Percentiles rank a stretch among this genome's conserved stretches.
These are phyloP conservation scores for Hybos culiciformis DNA, from an alignment of 2,888 invertebrate genomes.

Conservation along the genomic window DNA sequence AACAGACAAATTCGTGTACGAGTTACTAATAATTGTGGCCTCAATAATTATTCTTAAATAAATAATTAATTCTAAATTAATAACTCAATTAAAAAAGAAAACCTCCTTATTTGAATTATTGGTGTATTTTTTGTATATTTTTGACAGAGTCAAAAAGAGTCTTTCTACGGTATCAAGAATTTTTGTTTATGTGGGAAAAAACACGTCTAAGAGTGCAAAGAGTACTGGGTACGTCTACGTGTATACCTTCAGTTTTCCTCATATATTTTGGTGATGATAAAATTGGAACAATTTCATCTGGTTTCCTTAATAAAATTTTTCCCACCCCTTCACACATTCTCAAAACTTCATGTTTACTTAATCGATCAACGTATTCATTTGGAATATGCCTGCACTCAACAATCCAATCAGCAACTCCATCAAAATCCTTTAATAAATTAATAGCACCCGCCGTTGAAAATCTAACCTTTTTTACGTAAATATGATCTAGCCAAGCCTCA, in stretches of 20 bases:
- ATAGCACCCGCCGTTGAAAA: constrained; percentile 69
- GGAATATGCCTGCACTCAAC: constrained; percentile 44
- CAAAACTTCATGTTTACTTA: constrained; percentile 39
- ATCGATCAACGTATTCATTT: constrained; percentile 35
- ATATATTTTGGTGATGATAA: constrained; percentile 33
- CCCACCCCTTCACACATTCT: constrained; percentile 75
- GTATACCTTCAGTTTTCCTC: constrained; percentile 18
- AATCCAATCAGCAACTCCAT: constrained; percentile 64
- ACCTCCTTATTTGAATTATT: too few species aligned
- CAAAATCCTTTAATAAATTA: constrained; percentile 69
- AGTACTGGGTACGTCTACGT: too few species aligned
- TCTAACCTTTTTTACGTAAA: constrained; percentile 66
- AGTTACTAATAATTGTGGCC: too few species aligned
- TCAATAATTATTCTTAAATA: too few species aligned
- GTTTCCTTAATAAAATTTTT: constrained; percentile 59
- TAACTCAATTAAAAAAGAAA: too few species aligned
- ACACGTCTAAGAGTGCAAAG: too few species aligned
- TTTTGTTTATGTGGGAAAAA: too few species aligned
- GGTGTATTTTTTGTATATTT: too few species aligned
- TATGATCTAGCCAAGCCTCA: constrained; percentile 78
- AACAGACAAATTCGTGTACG: too few species aligned
- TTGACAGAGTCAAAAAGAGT: too few species aligned
- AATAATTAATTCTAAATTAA: too few species aligned
- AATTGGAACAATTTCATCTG: constrained; percentile 75
- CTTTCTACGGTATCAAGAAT: too few species aligned